Percentiles rank a stretch among this genome's conserved stretches.
These are phyloP conservation scores for Lithosia quadra DNA, from an alignment of 2,888 invertebrate genomes.

Conservation along the genomic window DNA sequence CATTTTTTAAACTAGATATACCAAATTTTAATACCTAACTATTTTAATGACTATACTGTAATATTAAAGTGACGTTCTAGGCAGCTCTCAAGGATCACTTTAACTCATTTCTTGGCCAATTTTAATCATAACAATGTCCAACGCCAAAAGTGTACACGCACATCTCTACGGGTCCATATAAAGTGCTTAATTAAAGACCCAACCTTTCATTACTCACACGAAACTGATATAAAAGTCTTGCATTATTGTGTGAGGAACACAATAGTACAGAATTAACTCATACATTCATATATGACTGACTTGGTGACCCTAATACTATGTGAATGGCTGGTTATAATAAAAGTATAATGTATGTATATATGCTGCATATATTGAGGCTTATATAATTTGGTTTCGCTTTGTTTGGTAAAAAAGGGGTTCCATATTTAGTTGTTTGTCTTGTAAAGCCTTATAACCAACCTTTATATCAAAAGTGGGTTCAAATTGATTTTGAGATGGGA, in stretches of 20 bases:
- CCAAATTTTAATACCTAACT: no score
- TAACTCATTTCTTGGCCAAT: not conserved
- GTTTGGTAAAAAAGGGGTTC: not conserved
- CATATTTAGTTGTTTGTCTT: not conserved
- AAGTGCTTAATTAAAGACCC: slow-evolving; percentile 41
- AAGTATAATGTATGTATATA: not conserved
- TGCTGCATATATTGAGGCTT: not conserved
- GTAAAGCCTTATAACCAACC: not conserved
- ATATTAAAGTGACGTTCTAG: no score
- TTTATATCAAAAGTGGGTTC: not conserved
- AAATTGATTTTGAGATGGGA: not conserved
- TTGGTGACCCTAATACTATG: slow-evolving; percentile 42
- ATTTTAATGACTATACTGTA: no score
- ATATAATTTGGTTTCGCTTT: not conserved
- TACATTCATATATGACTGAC: slow-evolving; percentile 39
- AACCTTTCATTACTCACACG: slow-evolving; percentile 26
- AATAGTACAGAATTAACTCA: slow-evolving; percentile 46
- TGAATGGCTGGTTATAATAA: slow-evolving; percentile 31
- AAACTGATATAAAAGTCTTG: slow-evolving; percentile 43
- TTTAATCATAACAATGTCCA: not conserved
- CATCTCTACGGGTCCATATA: slow-evolving; percentile 30
- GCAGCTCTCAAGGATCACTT: no score
- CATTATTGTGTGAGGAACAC: slow-evolving; percentile 39
- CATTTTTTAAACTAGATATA: no score
- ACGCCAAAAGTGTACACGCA: slow-evolving; percentile 18